Evolutionary conservation across 2,888 invertebrate genomes (phyloP).

Genomic region (Drosophila picticornis): DNA sequence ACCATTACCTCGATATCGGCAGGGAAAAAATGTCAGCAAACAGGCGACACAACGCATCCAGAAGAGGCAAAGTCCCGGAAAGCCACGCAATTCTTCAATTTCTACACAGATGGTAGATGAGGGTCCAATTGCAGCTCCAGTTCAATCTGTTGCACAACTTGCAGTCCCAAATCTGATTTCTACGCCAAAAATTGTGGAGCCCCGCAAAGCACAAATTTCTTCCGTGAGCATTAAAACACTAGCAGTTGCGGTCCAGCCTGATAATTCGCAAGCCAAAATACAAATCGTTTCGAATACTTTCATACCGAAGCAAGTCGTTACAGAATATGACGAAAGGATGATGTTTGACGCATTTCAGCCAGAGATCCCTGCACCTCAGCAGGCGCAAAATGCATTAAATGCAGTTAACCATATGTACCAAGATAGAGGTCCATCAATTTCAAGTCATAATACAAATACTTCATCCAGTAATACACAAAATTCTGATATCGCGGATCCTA

Average conservation of each 20-base stretch:
- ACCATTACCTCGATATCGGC: neutral
- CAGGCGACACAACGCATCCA: neutral
- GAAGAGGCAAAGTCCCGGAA: neutral
- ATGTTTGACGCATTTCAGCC: neutral
- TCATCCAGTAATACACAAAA: neutral
- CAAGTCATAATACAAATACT: neutral
- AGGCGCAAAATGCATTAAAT: neutral
- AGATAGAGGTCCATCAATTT: too few species aligned
- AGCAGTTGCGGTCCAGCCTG: neutral
- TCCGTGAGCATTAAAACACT: neutral
- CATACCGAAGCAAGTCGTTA: neutral
- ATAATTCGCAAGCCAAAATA: neutral
- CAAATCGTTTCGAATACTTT: neutral
- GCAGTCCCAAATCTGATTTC: neutral
- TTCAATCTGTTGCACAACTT: neutral
- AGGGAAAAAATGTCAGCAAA: neutral
- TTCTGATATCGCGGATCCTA: neutral
- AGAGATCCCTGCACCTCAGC: neutral
- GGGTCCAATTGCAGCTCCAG: neutral
- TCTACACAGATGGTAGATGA: too few species aligned
- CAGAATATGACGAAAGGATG: neutral
- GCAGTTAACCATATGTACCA: too few species aligned
- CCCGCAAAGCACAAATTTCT: neutral
- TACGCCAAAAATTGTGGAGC: neutral
- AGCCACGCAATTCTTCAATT: too few species aligned